Base-by-base conservation (phyloP, 2,888 invertebrate species). In the Euspilapteryx auroguttella region DNA sequence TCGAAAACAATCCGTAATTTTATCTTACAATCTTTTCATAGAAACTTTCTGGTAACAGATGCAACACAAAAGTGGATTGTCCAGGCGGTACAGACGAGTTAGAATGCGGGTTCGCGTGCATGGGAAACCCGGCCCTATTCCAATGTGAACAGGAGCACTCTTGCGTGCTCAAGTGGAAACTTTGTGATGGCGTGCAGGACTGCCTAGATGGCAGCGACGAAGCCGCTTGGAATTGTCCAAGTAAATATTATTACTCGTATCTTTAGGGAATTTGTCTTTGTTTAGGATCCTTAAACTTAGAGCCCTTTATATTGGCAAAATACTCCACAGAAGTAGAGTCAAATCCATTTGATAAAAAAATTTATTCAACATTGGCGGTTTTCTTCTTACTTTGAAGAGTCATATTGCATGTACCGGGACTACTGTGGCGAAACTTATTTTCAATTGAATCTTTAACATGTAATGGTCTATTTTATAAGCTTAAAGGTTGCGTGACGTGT, bases 171-270 rank as follows among this genome's bases (percentile, higher is more conserved):
- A 44, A 42, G 3, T 48, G 55, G 22, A 82, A 81, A 69, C 42
- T 82, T 35, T 82, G 81, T 66, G 79, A 90, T 40, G 69, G 78
- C 0, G 46, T 49, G 0, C 66, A 79, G 28, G 87, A 91, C 45
- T 92, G 91, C 47, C 52, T 53, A 0, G 90, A 91, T 44, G 79
- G 79, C 8, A 84, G 85, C 1, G 91, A 92, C 45, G 91, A 92
- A 39, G 54, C 55, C 0, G 49, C 6, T 2, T 23, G 22, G 22
- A 23, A 28, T 4, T 28, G 28, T 15, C 25, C 10, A 4, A 14
- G 14, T 20, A 20, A 20, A 7, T 20, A 20, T 7, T 20, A 7
- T 7, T 20, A 9, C 8, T 20, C 8, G 6, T 20, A 9, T 20
- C 5, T 20, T 20, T 9, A 7, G 9, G 6, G 20, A 7, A 20